Evolutionary conservation across 1,140 invertebrate genomes (phyloP), one percentile per base, ranked within the genome.

Genomic region (Bombus vancouverensis): DNA sequence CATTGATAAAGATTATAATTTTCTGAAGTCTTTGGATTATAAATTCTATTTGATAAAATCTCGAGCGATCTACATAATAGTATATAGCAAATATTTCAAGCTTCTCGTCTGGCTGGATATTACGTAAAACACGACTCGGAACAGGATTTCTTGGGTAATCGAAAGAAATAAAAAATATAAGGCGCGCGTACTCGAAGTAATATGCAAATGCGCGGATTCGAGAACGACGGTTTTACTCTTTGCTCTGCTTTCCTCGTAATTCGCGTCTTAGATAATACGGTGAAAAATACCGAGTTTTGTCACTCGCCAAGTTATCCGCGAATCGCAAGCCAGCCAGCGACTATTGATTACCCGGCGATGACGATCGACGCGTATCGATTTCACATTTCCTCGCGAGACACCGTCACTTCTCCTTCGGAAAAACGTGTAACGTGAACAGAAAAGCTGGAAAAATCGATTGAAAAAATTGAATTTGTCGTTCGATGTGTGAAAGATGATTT

Each of bases 221-320:
- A 62, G 59, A 76, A 76, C n/a, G 34, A 9, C 53, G 13, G 32
- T 18, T 9, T 37, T 25, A 34, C n/a, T 22, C 39, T 12, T 34
- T 18, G 59, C n/a, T 37, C 47, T n/a, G 39, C 32, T 70, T 53
- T 53, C 32, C 10, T 68, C 42, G 77, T 65, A 65, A 65, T 65
- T 37, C 77, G 62, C 32, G n/a, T 70, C 44, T 80, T 80, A 71
- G 66, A 80, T 71, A 57, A 57, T 57, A 71, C 66, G 4, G 5
- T 25, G 47, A 57, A 53, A 53, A 53, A 53, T 53, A 59, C 25
- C 47, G 22, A 44, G n/a, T 47, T 65, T 8, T 47, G 32, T 47
- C 81, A 15, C 13, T 42, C 68, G 66, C 15, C 28, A 1, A 37
- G n/a, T 73, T 34, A 74, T 74, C 53, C 71, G 71, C n/a, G 72